phyloP scores from a whole-genome alignment of 2,113 vertebrate genomes.

The Phyllopteryx taeniolatus region DNA sequence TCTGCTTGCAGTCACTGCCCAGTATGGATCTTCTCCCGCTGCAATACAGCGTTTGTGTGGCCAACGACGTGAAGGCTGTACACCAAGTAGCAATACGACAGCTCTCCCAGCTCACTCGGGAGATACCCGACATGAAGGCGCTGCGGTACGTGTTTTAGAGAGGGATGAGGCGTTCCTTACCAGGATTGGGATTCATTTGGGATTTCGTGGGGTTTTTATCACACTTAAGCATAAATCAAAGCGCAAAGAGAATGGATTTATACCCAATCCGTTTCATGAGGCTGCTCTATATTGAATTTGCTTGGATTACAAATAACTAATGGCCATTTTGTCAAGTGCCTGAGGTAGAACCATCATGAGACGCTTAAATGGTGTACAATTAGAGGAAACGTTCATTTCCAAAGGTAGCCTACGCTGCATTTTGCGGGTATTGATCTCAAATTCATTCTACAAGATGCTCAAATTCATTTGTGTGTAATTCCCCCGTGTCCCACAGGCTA shows the following conservation, averaged over 20 bases:
- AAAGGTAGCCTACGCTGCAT: too few relatives aligned
- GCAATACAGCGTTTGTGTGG: constrained; percentile 80
- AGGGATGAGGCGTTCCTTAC: background rate
- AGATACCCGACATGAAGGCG: constrained; percentile 69
- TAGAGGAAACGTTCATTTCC: too few relatives aligned
- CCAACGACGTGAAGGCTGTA: constrained; percentile 67
- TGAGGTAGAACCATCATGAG: too few relatives aligned
- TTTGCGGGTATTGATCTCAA: background rate
- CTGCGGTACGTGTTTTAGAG: constrained; percentile 71
- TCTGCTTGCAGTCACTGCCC: constrained; percentile 78
- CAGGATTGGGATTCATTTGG: too few relatives aligned
- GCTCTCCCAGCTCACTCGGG: constrained; percentile 54
- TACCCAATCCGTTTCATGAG: background rate
- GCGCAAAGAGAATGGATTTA: background rate
- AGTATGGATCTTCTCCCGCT: constrained; percentile 69
- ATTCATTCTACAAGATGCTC: background rate
- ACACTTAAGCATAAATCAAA: background rate
- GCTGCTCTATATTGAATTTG: background rate
- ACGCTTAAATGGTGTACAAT: too few relatives aligned
- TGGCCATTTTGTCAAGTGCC: too few relatives aligned
- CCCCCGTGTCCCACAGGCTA: constrained; percentile 59
- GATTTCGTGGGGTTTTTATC: too few relatives aligned
- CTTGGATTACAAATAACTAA: background rate
- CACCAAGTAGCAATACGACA: constrained; percentile 65
- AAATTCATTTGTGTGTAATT: background rate